Percentiles rank a stretch among this genome's conserved stretches.
Conservation (phyloP, 1,140 invertebrate genomes). For the Magallana ariakensis region DNA sequence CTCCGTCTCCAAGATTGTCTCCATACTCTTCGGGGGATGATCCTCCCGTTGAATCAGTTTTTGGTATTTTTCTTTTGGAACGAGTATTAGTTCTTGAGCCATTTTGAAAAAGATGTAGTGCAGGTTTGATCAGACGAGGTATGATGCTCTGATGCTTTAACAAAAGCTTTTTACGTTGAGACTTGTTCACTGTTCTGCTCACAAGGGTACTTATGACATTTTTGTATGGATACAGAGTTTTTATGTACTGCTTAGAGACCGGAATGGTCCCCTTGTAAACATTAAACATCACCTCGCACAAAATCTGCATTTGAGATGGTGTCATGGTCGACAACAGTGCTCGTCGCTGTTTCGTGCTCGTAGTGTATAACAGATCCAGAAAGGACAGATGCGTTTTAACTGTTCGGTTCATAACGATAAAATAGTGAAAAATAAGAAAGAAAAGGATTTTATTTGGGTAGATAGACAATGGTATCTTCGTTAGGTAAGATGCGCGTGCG, state of each 20-base stretch:
- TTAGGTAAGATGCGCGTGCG: no score
- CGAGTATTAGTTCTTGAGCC: slow-evolving; percentile 33
- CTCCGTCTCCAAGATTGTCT: neutral
- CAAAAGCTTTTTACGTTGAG: neutral
- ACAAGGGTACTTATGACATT: neutral
- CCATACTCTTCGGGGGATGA: neutral
- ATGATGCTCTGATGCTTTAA: neutral
- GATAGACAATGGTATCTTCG: no score
- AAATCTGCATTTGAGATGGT: slow-evolving; percentile 4
- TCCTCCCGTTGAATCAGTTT: neutral
- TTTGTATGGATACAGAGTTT: slow-evolving; percentile 26
- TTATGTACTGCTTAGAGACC: neutral
- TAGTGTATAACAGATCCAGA: slow-evolving; percentile 5
- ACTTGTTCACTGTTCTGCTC: neutral
- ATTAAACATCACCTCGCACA: slow-evolving; percentile 46
- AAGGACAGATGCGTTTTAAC: slow-evolving; percentile 39
- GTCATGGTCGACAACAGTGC: slow-evolving; percentile 34
- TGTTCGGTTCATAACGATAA: no score
- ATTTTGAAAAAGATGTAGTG: slow-evolving; percentile 8
- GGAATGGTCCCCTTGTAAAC: slow-evolving; percentile 39
- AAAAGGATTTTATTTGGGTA: no score
- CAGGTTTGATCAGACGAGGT: slow-evolving; percentile 12
- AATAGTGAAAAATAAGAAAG: no score
- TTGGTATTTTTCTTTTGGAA: slow-evolving; percentile 26
- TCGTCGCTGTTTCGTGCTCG: slow-evolving; percentile 13